Evolutionary conservation across 2,888 invertebrate genomes (phyloP).

Genomic region (Andrena camellia): DNA sequence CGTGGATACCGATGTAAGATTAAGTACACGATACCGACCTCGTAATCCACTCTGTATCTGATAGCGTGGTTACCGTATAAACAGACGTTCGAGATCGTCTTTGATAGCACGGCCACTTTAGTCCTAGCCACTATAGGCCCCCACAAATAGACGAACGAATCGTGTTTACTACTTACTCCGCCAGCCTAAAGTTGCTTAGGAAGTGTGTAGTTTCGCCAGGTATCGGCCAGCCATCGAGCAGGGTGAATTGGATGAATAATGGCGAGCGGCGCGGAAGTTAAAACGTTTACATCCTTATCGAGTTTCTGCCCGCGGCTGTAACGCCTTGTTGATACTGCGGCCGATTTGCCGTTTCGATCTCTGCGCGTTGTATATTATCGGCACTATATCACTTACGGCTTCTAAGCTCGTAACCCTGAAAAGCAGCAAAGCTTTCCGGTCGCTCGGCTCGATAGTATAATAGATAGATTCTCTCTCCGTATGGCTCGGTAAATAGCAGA

Average conservation of each 20-base stretch:
- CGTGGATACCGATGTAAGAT: conserved; percentile 69
- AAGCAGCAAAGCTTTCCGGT: conserved; percentile 27
- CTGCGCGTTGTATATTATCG: conserved; percentile 38
- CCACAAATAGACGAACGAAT: conserved; percentile 67
- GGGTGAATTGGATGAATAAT: conserved; percentile 61
- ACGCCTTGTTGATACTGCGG: conserved; percentile 55
- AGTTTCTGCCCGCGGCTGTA: conserved; percentile 39
- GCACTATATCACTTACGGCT: conserved; percentile 45
- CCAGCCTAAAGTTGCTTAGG: conserved; percentile 45
- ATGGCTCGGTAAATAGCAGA: conserved; percentile 14
- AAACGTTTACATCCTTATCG: conserved; percentile 54
- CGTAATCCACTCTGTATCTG: conserved; percentile 73
- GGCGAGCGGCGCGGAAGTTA: conserved; percentile 49
- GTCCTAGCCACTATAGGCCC: conserved; percentile 40
- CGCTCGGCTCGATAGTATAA: not conserved
- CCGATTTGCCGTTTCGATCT: conserved; percentile 56
- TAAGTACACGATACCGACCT: conserved; percentile 71
- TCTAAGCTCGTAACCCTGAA: conserved; percentile 18
- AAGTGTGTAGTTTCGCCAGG: conserved; percentile 44
- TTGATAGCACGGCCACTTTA: conserved; percentile 68
- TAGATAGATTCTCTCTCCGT: not conserved
- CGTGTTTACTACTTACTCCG: conserved; percentile 62
- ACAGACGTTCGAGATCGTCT: conserved; percentile 69
- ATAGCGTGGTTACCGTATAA: conserved; percentile 71
- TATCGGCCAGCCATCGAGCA: conserved; percentile 46